Base-by-base conservation (phyloP, 2,797 vertebrate species). In the Setipinna tenuifilis region DNA sequence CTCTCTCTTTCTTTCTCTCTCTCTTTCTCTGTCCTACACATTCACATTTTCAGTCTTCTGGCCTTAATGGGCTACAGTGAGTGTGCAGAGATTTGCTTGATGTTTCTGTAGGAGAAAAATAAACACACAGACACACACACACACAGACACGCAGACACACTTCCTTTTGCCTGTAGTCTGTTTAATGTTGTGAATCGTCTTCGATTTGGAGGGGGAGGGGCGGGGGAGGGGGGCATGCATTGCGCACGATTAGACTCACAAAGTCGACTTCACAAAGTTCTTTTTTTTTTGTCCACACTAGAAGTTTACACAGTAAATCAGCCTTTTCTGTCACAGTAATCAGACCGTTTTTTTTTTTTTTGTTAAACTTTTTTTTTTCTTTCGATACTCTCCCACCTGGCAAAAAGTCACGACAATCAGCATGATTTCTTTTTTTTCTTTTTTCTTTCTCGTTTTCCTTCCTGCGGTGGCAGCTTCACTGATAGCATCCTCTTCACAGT, bases 1-100 rank as follows among this genome's bases (percentile, higher is more conserved):
- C 82, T 83, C 61, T 7, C 61, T 54, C 50, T 54, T 16, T 54
- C 50, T 54, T 58, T 83, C 71, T 83, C 82, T 83, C 61, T 7
- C 61, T 54, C 50, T 54, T 16, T 54, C 50, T 54, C 50, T 10
- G 10, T 54, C 50, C 14, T 16, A 11, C 50, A 65, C 11, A 12
- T 16, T 54, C 50, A 65, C 11, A 12, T 28, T 25, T 9, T 65
- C 23, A 65, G 62, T 28, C 62, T 9, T 65, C 1, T 59, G 58
- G 19, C 58, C 58, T 21, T 59, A 17, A 59, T 59, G 23, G 23
- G 62, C 23, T 41, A 10, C 28, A 28, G 23, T 23, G 7, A 21
- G 7, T 65, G 23, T 65, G n/a, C n/a, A 11, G 61, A 65, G 23
- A 25, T 10, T 12, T 25, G 23, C 62, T 65, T 65, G 9, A 28